phyloP scores from a whole-genome alignment of 2,888 invertebrate genomes.

The Muschampia staudingeri region DNA sequence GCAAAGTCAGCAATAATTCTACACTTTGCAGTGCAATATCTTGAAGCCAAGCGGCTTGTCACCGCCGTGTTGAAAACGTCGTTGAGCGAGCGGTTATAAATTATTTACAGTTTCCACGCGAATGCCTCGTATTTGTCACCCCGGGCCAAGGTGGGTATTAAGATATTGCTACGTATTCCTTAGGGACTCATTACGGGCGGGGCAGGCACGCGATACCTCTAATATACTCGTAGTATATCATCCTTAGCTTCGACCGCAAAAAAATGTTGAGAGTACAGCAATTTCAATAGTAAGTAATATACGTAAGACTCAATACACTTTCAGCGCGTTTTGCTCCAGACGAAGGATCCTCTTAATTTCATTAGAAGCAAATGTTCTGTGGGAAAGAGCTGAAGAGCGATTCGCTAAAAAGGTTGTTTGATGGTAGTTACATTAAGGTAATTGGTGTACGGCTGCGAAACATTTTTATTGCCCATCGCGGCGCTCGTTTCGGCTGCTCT shows the following conservation, averaged over 20 bases:
- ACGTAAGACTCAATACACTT: constrained; percentile 22
- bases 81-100: constrained; percentile 87
- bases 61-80: constrained; percentile 79
- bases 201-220: constrained; percentile 81
- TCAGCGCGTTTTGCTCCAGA: constrained; percentile 24
- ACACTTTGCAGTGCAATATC: constrained; percentile 77
- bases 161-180: constrained; percentile 90
- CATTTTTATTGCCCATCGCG: constrained; percentile 87
- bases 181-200: constrained; percentile 87
- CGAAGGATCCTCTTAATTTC: constrained; percentile 83
- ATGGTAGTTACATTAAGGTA: constrained; percentile 89
- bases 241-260: constrained; percentile 74
- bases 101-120: constrained; percentile 88
- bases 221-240: constrained; percentile 80
- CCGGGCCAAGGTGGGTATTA: constrained; percentile 86
- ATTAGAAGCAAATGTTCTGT: constrained; percentile 82
- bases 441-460: constrained; percentile 88
- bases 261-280: constrained; percentile 62
- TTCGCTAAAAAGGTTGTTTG: constrained; percentile 87
- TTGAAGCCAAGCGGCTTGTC: constrained; percentile 76
- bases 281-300: not conserved
- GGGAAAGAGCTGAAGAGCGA: constrained; percentile 80
- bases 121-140: constrained; percentile 88
- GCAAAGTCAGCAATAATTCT: constrained; percentile 81
- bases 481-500: constrained; percentile 84